Evolutionary conservation across 2,797 vertebrate species (phyloP).

Genomic region (Macrochelys suwanniensis): DNA sequence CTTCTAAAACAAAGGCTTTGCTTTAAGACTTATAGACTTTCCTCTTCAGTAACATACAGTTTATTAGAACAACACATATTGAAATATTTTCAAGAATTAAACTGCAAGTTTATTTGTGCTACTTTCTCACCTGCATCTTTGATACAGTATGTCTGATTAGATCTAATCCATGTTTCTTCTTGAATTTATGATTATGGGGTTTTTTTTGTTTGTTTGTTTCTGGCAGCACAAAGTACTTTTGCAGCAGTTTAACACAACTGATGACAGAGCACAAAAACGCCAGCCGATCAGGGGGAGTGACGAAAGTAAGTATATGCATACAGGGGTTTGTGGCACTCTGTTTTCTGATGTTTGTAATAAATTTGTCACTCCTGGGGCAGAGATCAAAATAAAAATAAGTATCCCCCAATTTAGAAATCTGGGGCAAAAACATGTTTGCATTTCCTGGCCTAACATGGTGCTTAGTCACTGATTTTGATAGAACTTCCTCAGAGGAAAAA

Average conservation of each 20-base stretch:
- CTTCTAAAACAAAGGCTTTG: conserved; percentile 10
- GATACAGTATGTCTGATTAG: neutral
- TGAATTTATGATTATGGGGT: neutral
- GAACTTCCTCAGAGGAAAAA: neutral
- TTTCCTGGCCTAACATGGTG: neutral
- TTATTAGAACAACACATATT: neutral
- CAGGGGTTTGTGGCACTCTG: neutral
- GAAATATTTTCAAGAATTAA: conserved; percentile 11
- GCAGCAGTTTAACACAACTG: conserved; percentile 92
- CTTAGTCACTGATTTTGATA: neutral
- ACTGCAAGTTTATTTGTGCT: neutral
- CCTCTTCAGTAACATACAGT: neutral
- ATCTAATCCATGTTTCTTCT: neutral
- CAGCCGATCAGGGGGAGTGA: conserved; percentile 92
- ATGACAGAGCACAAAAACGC: conserved; percentile 93
- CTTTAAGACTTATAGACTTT: neutral
- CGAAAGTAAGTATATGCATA: conserved; percentile 87
- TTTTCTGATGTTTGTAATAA: neutral
- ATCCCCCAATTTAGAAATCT: neutral
- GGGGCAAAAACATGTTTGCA: neutral
- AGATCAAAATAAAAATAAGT: neutral
- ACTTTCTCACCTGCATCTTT: neutral
- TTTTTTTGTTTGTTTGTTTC: conserved; percentile 35
- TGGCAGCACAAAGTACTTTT: conserved; percentile 95
- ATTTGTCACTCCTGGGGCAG: neutral